phyloP scores from a whole-genome alignment of 2,797 vertebrate genomes.

The Chiroxiphia lanceolata region DNA sequence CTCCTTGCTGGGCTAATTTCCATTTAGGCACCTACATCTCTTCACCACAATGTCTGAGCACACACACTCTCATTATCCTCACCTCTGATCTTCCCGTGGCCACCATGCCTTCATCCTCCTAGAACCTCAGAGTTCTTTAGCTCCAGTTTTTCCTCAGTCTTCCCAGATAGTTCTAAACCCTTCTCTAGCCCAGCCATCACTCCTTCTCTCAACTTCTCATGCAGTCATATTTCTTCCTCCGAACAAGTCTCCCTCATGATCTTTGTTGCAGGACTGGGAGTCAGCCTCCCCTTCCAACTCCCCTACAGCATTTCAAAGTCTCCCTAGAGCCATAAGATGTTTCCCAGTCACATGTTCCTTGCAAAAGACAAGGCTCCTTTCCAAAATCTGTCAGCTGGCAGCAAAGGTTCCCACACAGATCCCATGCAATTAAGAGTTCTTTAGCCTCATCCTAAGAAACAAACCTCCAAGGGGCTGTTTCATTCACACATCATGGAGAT shows the following conservation, averaged over 20 bases:
- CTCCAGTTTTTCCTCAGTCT: neutral
- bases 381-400: neutral
- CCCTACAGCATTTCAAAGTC: neutral
- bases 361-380: neutral
- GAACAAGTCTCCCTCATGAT: neutral
- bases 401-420: neutral
- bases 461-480: neutral
- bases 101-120: neutral
- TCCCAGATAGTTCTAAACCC: neutral
- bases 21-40: neutral
- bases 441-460: neutral
- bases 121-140: neutral
- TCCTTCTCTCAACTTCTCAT: neutral
- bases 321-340: neutral
- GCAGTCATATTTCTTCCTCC: neutral
- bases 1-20: neutral
- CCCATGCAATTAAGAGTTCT: neutral
- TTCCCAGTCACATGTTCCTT: neutral
- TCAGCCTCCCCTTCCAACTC: neutral
- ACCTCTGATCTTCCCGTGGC: neutral
- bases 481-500: neutral
- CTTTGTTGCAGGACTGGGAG: neutral
- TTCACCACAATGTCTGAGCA: neutral
- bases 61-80: neutral
- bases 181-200: neutral